Base-by-base conservation (phyloP, 2,888 invertebrate species). In the Conistra vaccinii region DNA sequence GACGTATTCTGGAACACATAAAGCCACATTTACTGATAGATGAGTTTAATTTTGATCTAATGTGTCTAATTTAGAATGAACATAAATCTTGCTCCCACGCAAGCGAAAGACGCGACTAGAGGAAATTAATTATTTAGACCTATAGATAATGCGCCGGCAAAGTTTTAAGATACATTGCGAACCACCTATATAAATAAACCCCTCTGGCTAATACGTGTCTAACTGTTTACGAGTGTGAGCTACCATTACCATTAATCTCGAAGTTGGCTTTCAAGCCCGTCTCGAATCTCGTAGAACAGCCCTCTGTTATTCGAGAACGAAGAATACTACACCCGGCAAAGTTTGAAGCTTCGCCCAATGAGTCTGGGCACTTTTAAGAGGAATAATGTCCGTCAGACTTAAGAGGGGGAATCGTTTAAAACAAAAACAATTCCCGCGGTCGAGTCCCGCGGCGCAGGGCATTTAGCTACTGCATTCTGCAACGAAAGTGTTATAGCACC, bases 201-300 rank as follows among this genome's bases (percentile, higher is more conserved):
- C 72, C 60, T 79, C 42, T 65, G 70, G 75, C 74, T 84, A 84
- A 86, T 81, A 84, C 86, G 60, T 75, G 82, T 78, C 82, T 82
- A 76, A 85, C 83, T 80, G 80, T 73, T 69, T 83, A 60, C 51
- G n/a, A 76, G 69, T 76, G 78, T 78, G 78, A 79, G 80, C 69
- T 58, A 65, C 72, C 76, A 78, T 87, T 85, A 85, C 67, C 83
- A 87, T 87, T 87, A 87, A 83, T 86, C 85, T 81, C 57, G 5
- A 81, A 87, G 84, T 84, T 85, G 61, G 81, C 77, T 78, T 85
- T 81, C 75, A 76, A 80, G 84, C 63, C 71, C 65, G 55, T 81
- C 80, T 79, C 29, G 60, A 76, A 80, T 81, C 80, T 79, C 26
- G 62, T 75, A 80, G 71, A 53, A 73, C 71, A 60, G 48, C 66